These are phyloP conservation scores for Trissolcus brochymenae DNA, from an alignment of 2,888 invertebrate genomes.

Conservation along the genomic window DNA sequence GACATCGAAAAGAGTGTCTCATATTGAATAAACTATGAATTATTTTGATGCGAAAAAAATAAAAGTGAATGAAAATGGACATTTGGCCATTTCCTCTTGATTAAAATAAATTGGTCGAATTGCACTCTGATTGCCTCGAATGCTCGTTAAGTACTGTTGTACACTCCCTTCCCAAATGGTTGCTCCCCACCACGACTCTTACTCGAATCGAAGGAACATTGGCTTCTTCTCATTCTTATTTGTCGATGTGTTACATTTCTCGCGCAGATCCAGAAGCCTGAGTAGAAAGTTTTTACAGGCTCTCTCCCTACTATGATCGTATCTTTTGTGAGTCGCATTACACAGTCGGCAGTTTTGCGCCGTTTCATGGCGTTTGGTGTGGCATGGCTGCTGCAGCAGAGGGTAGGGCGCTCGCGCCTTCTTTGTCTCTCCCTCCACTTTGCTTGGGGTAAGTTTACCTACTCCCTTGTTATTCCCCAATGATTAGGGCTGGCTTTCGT, in stretches of 20 bases:
- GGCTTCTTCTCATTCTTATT: slow-evolving; percentile 9
- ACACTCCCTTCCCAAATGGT: slow-evolving; percentile 61
- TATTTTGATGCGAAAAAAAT: not conserved
- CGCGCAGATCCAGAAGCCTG: slow-evolving; percentile 32
- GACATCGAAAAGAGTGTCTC: no score
- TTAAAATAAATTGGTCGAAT: slow-evolving; percentile 75
- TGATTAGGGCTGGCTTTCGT: slow-evolving; percentile 71
- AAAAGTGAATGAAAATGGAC: slow-evolving; percentile 67
- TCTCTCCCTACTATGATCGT: slow-evolving; percentile 50
- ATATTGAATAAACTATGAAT: no score
- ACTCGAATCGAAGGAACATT: not conserved
- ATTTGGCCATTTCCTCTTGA: slow-evolving; percentile 67
- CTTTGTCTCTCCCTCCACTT: slow-evolving; percentile 55
- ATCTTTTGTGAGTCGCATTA: slow-evolving; percentile 65
- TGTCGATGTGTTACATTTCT: slow-evolving; percentile 35
- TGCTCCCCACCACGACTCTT: not conserved
- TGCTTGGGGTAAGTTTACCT: slow-evolving; percentile 61
- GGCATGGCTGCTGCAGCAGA: slow-evolving; percentile 62
- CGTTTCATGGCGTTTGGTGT: slow-evolving; percentile 58
- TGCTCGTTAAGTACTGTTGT: slow-evolving; percentile 71
- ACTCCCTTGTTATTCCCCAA: slow-evolving; percentile 65
- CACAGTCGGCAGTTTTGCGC: slow-evolving; percentile 68
- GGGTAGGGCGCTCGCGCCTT: slow-evolving; percentile 50
- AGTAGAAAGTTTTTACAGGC: slow-evolving; percentile 36
- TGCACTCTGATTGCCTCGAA: slow-evolving; percentile 70